Percentiles rank a stretch among this genome's conserved stretches.
Evolutionary conservation across 2,888 invertebrate genomes (phyloP).

Genomic region (Doris montereyensis): DNA sequence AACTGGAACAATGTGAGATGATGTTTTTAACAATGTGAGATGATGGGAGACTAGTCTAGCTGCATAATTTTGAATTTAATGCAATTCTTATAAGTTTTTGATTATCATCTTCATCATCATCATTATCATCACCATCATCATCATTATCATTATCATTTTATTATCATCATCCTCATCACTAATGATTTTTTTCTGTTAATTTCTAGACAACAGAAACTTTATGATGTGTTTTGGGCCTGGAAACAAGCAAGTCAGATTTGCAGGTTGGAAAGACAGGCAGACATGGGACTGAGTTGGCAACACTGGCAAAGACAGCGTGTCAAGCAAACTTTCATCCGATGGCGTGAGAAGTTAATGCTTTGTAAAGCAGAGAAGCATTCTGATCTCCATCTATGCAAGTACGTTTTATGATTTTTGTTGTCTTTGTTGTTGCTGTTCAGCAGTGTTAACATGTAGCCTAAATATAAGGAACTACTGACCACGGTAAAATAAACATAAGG

Average conservation of each 20-base stretch:
- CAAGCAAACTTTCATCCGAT: slow-evolving; percentile 49
- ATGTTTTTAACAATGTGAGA: no score
- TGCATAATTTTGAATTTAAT: no score
- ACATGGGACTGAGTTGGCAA: slow-evolving; percentile 50
- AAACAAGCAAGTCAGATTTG: slow-evolving; percentile 49
- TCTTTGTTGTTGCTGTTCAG: background rate
- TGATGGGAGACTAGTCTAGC: no score
- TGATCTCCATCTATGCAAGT: slow-evolving; percentile 49
- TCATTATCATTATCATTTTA: no score
- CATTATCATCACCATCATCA: no score
- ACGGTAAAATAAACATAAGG: no score
- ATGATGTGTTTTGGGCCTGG: slow-evolving; percentile 51
- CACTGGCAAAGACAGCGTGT: slow-evolving; percentile 52
- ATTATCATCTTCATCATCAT: no score
- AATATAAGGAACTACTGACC: no score
- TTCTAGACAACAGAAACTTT: slow-evolving; percentile 46
- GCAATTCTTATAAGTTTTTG: no score
- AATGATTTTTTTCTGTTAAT: background rate
- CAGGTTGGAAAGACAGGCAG: slow-evolving; percentile 49
- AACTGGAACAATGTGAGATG: no score
- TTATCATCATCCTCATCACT: background rate
- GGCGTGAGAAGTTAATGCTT: slow-evolving; percentile 53
- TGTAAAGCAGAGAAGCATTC: slow-evolving; percentile 49
- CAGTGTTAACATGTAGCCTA: no score
- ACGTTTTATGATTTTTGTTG: background rate